Conservation (phyloP, 2,888 invertebrate species). For the Saturnia pavonia region DNA sequence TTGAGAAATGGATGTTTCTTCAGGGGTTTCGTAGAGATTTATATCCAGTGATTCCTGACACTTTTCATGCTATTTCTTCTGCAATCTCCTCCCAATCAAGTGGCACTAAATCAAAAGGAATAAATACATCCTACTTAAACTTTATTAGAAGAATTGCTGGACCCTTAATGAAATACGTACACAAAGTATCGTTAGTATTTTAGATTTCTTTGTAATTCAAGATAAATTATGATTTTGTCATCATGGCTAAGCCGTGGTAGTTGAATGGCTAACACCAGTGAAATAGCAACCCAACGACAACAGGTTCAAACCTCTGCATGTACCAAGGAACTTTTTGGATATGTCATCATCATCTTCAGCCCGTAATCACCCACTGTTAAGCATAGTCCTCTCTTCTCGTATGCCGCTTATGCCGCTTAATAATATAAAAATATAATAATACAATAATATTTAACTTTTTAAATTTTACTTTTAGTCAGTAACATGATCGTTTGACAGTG, state of each 20-base stretch:
- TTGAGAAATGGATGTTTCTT: conserved; percentile 75
- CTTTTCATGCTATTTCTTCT: conserved; percentile 65
- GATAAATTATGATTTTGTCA: background rate
- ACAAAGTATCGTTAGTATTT: conserved; percentile 58
- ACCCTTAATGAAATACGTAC: conserved; percentile 68
- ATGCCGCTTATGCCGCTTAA: too few species aligned
- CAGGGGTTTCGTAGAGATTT: conserved; percentile 76
- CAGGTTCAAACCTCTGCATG: background rate
- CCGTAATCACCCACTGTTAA: too few species aligned
- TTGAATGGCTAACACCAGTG: background rate
- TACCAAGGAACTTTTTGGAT: too few species aligned
- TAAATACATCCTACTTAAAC: conserved; percentile 67
- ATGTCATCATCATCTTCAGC: too few species aligned
- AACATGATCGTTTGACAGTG: background rate
- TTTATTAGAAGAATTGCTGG: conserved; percentile 70
- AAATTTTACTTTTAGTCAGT: too few species aligned
- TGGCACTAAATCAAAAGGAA: conserved; percentile 61
- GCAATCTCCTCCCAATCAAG: conserved; percentile 46
- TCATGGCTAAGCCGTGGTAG: background rate
- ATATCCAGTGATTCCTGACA: conserved; percentile 70
- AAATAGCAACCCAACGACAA: background rate
- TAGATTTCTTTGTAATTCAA: background rate
- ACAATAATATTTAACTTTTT: background rate
- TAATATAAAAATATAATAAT: too few species aligned
- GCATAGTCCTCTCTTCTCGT: too few species aligned